phyloP scores from a whole-genome alignment of 1,140 invertebrate genomes.

The Bactericera cockerelli region DNA sequence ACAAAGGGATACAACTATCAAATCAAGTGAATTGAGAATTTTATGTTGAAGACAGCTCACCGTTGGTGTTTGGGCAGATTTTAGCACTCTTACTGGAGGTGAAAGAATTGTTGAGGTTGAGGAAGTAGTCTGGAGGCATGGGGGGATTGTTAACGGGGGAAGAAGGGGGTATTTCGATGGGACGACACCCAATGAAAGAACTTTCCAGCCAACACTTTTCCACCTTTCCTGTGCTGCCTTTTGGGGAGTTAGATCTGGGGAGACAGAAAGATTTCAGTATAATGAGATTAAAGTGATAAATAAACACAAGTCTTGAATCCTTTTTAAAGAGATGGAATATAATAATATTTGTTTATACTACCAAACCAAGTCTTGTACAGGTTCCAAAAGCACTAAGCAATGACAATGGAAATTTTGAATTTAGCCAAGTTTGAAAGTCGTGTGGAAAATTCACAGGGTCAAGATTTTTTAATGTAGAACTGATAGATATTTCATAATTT shows the following conservation, averaged over 20 bases:
- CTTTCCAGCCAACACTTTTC: constrained; percentile 73
- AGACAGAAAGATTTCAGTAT: background rate
- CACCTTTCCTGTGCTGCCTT: constrained; percentile 31
- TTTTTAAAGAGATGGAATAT: too few relatives aligned
- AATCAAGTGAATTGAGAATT: constrained; percentile 15
- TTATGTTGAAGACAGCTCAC: constrained; percentile 32
- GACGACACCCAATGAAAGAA: constrained; percentile 72
- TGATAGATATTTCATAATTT: too few relatives aligned
- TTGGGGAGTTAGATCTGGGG: constrained; percentile 24
- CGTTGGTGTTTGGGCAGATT: constrained; percentile 31
- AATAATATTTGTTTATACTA: too few relatives aligned
- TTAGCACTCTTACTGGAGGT: constrained; percentile 3
- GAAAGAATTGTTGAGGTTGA: constrained; percentile 19
- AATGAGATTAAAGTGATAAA: constrained; percentile 5
- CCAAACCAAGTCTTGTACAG: too few relatives aligned
- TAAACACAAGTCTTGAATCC: background rate
- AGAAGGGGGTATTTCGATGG: constrained; percentile 37
- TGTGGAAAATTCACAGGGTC: too few relatives aligned
- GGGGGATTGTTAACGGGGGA: constrained; percentile 28
- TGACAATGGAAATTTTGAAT: too few relatives aligned
- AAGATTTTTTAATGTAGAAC: too few relatives aligned
- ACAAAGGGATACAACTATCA: constrained; percentile 9
- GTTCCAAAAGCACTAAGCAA: too few relatives aligned
- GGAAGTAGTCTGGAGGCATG: constrained; percentile 18
- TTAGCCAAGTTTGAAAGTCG: too few relatives aligned